Conservation (phyloP, 2,797 vertebrate species). For the Xenops minutus region DNA sequence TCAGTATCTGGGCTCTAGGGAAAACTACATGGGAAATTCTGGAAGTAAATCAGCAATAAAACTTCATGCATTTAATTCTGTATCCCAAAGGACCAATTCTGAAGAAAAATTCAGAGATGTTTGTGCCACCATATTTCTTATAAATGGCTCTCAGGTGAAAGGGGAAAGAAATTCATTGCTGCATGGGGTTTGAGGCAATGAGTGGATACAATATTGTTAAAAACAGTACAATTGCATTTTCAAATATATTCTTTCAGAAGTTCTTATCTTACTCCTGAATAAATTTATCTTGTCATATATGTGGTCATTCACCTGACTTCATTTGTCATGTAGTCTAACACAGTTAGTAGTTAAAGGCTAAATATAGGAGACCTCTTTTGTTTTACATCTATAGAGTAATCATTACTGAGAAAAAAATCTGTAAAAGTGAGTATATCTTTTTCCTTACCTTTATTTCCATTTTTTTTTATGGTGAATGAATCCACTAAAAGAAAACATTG, state of each 20-base stretch:
- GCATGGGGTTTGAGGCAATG: neutral
- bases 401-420: neutral
- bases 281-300: neutral
- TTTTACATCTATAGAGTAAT: neutral
- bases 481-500: neutral
- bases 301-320: neutral
- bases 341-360: neutral
- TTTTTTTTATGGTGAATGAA: neutral
- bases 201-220: neutral
- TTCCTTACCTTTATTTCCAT: neutral
- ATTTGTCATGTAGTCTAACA: neutral
- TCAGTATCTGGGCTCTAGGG: neutral
- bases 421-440: neutral
- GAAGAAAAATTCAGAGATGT: neutral
- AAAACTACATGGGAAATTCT: neutral
- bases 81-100: neutral
- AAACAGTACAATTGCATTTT: neutral
- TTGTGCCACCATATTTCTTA: neutral
- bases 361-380: neutral
- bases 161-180: neutral
- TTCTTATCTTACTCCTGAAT: neutral
- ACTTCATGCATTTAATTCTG: neutral
- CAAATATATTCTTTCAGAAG: neutral
- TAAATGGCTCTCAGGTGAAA: neutral
- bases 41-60: neutral